phyloP scores from a whole-genome alignment of 2,113 vertebrate species.

The Oncorhynchus tshawytscha region DNA sequence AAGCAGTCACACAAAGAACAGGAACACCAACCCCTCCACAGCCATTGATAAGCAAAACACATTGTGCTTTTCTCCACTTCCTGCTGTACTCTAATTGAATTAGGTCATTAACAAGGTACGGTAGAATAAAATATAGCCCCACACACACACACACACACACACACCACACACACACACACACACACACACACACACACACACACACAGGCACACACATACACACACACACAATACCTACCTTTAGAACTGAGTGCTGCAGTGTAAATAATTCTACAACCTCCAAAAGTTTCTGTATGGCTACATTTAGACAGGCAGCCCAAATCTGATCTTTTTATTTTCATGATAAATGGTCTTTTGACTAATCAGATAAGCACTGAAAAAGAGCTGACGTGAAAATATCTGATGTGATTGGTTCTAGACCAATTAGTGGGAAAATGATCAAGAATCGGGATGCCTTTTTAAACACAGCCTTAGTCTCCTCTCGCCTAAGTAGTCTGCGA shows the following conservation, averaged over 20 bases:
- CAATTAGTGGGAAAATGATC: too few species aligned
- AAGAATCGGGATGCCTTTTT: too few species aligned
- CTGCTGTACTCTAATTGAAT: background rate
- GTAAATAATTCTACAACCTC: background rate
- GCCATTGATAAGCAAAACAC: slow-evolving; percentile 16
- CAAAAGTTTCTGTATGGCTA: background rate
- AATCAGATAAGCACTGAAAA: too few species aligned
- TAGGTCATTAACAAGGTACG: background rate
- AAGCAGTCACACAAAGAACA: slow-evolving; percentile 47
- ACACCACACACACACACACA: background rate
- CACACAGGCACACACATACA: background rate
- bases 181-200: background rate
- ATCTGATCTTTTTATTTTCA: too few species aligned
- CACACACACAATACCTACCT: background rate
- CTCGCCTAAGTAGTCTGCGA: background rate
- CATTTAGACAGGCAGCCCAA: too few species aligned
- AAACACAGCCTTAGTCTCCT: background rate
- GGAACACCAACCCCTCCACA: slow-evolving; percentile 28
- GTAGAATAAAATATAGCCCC: background rate
- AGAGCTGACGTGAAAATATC: too few species aligned
- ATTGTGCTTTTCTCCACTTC: slow-evolving; percentile 26
- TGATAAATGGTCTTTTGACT: too few species aligned
- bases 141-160: background rate
- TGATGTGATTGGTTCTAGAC: too few species aligned
- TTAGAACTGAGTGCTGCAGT: background rate